Percentiles rank a stretch among this genome's conserved stretches.
These are phyloP conservation scores for Oriolus oriolus DNA, from an alignment of 2,113 vertebrate species.

Conservation along the genomic window DNA sequence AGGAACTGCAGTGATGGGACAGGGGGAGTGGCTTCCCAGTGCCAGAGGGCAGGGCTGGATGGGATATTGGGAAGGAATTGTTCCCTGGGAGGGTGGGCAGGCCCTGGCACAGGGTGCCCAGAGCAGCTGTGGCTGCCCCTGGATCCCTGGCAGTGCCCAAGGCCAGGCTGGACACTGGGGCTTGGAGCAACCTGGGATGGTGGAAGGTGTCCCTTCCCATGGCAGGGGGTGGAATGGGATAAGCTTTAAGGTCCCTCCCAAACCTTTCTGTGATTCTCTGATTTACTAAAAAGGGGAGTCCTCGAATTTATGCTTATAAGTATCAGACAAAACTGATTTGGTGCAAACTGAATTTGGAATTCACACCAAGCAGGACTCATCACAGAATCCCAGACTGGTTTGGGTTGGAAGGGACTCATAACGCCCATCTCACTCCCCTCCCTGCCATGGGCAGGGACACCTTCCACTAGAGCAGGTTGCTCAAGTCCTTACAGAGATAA, in stretches of 20 bases:
- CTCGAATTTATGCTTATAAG: not conserved
- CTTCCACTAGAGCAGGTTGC: no score
- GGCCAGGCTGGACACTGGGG: rapidly evolving
- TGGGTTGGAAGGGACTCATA: not conserved
- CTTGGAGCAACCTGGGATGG: not conserved
- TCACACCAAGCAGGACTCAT: not conserved
- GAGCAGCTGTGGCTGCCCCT: not conserved
- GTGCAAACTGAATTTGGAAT: not conserved
- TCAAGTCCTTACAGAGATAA: not conserved
- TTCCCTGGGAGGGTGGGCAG: not conserved
- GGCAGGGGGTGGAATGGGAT: rapidly evolving
- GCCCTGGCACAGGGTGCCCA: not conserved
- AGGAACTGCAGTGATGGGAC: not conserved
- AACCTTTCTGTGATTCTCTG: not conserved
- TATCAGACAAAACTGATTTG: not conserved
- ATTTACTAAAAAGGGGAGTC: not conserved
- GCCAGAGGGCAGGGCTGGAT: rapidly evolving
- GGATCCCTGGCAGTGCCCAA: not conserved
- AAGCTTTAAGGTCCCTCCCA: not conserved
- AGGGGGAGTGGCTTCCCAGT: rapidly evolving
- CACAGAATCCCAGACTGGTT: not conserved
- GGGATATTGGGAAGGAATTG: not conserved
- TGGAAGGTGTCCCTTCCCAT: not conserved
- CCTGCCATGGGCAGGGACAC: not conserved
- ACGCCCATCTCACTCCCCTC: rapidly evolving